These are phyloP conservation scores for Meloidogyne exigua DNA, from an alignment of 1,140 invertebrate species.

Conservation along the genomic window DNA sequence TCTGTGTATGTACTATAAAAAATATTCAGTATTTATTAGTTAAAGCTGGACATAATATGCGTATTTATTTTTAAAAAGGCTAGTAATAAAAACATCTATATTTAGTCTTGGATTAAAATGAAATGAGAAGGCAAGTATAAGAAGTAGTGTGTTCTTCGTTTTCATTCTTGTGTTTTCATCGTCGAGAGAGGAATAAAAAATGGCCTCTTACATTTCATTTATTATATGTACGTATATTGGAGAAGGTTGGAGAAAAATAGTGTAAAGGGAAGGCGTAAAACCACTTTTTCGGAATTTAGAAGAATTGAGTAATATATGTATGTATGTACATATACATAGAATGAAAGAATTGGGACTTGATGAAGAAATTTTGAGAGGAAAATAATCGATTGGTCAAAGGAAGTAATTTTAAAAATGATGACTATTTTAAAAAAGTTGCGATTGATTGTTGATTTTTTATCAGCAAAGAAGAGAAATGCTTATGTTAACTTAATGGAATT, in stretches of 20 bases:
- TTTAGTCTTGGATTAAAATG: neutral
- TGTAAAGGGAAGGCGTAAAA: neutral
- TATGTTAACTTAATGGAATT: too few species aligned
- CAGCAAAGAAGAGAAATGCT: too few species aligned
- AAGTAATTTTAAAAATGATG: neutral
- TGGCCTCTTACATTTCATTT: neutral
- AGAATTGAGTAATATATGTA: neutral
- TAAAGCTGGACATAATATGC: neutral
- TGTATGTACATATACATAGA: neutral
- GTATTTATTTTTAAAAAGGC: neutral
- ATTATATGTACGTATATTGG: neutral
- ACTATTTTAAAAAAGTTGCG: neutral
- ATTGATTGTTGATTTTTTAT: neutral
- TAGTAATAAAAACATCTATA: neutral
- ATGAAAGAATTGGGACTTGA: neutral
- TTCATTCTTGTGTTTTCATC: constrained; percentile 5
- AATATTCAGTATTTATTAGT: too few species aligned
- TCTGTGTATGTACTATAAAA: too few species aligned
- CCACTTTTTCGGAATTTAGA: neutral
- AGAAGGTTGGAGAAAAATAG: neutral
- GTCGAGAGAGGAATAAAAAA: neutral
- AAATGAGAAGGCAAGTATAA: neutral
- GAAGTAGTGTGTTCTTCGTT: constrained; percentile 1
- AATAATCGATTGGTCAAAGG: neutral
- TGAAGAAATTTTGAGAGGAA: neutral